Percentiles rank a stretch among this genome's conserved stretches.
phyloP scores from a whole-genome alignment of 2,888 invertebrate genomes.

The Heliconius ismenius region DNA sequence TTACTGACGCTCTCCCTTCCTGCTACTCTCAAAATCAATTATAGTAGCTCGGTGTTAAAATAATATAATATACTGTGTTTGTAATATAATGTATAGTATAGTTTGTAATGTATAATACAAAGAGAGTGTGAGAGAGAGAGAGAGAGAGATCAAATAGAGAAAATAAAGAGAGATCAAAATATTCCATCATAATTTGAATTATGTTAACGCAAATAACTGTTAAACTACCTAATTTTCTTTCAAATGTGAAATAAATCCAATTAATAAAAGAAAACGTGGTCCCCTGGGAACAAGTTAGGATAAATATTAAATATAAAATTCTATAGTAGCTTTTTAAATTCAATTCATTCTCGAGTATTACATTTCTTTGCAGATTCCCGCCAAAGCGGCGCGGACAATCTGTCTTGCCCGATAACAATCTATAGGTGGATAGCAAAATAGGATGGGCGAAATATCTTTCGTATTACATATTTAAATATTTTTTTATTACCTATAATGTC shows the following conservation, averaged over 20 bases:
- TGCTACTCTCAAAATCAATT: conserved; percentile 10
- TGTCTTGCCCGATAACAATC: conserved; percentile 37
- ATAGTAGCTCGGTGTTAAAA: background rate
- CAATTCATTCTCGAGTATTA: conserved; percentile 37
- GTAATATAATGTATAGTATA: background rate
- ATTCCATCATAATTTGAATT: too few relatives aligned
- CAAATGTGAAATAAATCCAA: background rate
- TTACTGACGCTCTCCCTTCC: conserved; percentile 20
- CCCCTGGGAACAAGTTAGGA: background rate
- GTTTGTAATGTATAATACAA: too few relatives aligned
- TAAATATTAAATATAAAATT: background rate
- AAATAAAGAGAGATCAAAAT: too few relatives aligned
- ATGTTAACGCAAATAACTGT: too few relatives aligned
- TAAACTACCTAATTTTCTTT: background rate
- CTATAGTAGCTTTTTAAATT: conserved; percentile 26
- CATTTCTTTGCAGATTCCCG: conserved; percentile 37
- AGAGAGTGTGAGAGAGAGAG: too few relatives aligned
- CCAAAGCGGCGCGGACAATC: conserved; percentile 33
- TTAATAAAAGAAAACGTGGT: background rate
- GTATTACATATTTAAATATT: conserved; percentile 9
- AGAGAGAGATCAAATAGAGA: too few relatives aligned
- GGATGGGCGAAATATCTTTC: conserved; percentile 17
- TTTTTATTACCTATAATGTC: too few relatives aligned
- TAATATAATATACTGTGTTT: background rate
- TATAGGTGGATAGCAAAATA: conserved; percentile 30